phyloP scores from a whole-genome alignment of 2,888 invertebrate species.

The Belgica antarctica region DNA sequence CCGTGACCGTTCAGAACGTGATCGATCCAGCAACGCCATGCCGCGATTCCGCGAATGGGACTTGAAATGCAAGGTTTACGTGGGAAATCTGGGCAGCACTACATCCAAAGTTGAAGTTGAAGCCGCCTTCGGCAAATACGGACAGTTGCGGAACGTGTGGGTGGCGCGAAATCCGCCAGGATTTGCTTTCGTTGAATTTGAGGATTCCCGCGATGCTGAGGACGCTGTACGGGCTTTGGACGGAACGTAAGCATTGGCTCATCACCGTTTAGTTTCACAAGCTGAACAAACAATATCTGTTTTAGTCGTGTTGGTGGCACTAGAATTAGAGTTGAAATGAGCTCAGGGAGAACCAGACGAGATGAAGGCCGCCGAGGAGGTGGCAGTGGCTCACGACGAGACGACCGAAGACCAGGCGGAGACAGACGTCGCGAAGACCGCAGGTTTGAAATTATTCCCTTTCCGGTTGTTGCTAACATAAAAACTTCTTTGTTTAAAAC shows the following conservation, averaged over 20 bases:
- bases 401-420: constrained; percentile 46
- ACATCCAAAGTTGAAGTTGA: constrained; percentile 84
- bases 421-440: constrained; percentile 14
- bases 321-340: constrained; percentile 89
- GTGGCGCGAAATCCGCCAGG: constrained; percentile 88
- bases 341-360: constrained; percentile 76
- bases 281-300: constrained; percentile 46
- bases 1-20: constrained; percentile 5
- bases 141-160: constrained; percentile 84
- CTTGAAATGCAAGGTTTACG: constrained; percentile 82
- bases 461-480: constrained; percentile 16
- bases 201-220: constrained; percentile 80
- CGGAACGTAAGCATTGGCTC: constrained; percentile 65
- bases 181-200: constrained; percentile 84
- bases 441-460: constrained; percentile 44
- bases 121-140: constrained; percentile 79
- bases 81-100: constrained; percentile 83
- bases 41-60: constrained; percentile 70
- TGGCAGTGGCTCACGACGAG: constrained; percentile 47
- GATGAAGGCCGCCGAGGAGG: constrained; percentile 58
- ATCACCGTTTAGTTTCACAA: no score
- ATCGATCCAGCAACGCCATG: constrained; percentile 48
- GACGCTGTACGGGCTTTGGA: constrained; percentile 78
- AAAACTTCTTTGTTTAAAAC: neutral
- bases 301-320: constrained; percentile 82